Evolutionary conservation across 2,797 vertebrate species (phyloP), one percentile per base, ranked within the genome.

Genomic region (Siniperca scherzeri): DNA sequence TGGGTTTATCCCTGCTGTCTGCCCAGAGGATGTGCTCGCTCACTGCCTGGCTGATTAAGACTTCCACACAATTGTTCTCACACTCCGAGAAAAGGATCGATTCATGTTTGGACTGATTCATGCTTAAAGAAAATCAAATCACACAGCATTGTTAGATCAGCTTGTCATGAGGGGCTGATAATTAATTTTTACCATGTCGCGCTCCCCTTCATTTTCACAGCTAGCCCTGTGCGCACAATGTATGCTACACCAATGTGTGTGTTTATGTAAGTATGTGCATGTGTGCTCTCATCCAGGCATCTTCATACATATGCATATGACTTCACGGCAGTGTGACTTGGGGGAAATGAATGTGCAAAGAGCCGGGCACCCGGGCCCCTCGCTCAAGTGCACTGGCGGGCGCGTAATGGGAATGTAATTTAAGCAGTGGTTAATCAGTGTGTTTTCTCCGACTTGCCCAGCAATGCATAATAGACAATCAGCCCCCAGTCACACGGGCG

Each of bases 401-500:
- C 74, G 64, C 76, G 85, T 93, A 94, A 94, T 92, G 88, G 92
- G 85, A 94, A 91, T 81, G 87, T 84, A 90, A 90, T 94, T 93
- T 92, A 95, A 93, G 91, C 88, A 87, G 84, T 91, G 92, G 86
- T 94, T 95, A 95, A 95, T 95, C 92, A 91, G 92, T 92, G 90
- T 92, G 89, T 94, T 92, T 93, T 93, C 90, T 89, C 90, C 81
- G 85, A 86, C 87, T 91, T 85, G 84, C 85, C 89, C 88, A 85
- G 91, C 90, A 94, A 95, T 92, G 91, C 91, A 94, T 94, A 95
- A 94, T 93, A 92, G 91, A 90, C 92, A 94, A 94, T 94, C 93
- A 94, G 91, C 85, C 85, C 86, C 90, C 89, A 93, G 92, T 93
- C 90, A 92, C 86, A 91, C 83, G 76, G 90, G 90, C 84, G 73